Conservation (phyloP, 2,113 vertebrate species). For the Craseonycteris thonglongyai region DNA sequence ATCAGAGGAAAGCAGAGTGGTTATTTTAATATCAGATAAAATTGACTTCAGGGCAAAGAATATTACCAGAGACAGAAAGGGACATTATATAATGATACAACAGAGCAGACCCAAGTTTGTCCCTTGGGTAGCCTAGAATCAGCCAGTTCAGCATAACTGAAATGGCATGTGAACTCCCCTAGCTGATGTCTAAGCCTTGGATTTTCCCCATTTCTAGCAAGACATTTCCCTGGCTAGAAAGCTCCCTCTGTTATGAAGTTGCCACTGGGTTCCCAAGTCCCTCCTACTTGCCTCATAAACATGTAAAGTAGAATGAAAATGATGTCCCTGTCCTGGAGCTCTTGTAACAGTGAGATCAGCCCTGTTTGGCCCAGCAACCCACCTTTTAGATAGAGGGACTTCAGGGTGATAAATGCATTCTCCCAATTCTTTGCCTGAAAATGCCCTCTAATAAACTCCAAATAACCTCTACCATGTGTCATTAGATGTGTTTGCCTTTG, state of each 20-base stretch:
- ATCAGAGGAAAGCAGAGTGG: neutral
- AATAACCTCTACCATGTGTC: neutral
- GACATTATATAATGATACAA: neutral
- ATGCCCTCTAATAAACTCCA: neutral
- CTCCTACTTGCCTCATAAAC: neutral
- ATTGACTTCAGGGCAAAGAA: neutral
- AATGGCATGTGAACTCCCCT: neutral
- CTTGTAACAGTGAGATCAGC: neutral
- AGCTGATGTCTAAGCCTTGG: neutral
- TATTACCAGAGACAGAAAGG: neutral
- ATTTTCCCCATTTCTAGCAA: neutral
- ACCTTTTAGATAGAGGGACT: neutral
- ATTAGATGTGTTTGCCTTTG: neutral
- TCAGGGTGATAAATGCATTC: neutral
- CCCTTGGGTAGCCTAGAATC: neutral
- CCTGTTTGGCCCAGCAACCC: neutral
- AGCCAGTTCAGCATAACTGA: neutral
- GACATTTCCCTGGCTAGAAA: neutral
- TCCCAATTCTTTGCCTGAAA: neutral
- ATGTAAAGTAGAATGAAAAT: neutral
- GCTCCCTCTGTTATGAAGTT: neutral
- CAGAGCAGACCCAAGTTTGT: neutral
- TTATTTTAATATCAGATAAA: neutral
- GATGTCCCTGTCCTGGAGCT: neutral
- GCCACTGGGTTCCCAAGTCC: neutral